Conservation (phyloP, 2,888 invertebrate genomes). For the Leistus spinibarbis region DNA sequence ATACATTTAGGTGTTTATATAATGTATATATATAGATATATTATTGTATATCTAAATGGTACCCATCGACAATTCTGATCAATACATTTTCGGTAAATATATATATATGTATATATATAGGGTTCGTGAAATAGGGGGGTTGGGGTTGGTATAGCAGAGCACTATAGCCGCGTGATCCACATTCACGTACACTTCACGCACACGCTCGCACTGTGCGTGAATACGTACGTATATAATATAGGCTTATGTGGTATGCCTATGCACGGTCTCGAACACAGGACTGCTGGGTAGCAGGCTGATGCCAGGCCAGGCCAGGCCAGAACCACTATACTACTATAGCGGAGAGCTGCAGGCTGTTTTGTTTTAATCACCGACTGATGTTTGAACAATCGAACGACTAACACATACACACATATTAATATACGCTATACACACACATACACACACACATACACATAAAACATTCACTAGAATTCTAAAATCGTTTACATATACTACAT, state of each 20-base stretch:
- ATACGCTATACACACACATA: background rate
- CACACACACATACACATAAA: background rate
- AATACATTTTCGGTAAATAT: background rate
- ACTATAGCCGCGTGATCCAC: background rate
- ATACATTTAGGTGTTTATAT: background rate
- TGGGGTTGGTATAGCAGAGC: background rate
- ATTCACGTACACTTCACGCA: background rate
- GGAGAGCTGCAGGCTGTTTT: slow-evolving; percentile 6
- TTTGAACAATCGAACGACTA: slow-evolving; percentile 36
- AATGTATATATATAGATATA: background rate
- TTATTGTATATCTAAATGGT: background rate
- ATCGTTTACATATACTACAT: too few species aligned
- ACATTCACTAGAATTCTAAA: background rate
- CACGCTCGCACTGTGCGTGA: background rate
- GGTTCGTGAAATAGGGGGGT: background rate
- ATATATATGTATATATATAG: background rate
- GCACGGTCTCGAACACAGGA: background rate
- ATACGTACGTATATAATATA: background rate
- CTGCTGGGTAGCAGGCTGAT: background rate
- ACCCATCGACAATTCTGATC: background rate
- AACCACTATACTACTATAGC: background rate
- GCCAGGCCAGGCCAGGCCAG: too few species aligned
- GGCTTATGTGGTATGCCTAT: slow-evolving; percentile 1
- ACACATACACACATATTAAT: background rate
- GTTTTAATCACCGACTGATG: slow-evolving; percentile 12